phyloP scores from a whole-genome alignment of 2,113 vertebrate species.

The Erinaceus europaeus region DNA sequence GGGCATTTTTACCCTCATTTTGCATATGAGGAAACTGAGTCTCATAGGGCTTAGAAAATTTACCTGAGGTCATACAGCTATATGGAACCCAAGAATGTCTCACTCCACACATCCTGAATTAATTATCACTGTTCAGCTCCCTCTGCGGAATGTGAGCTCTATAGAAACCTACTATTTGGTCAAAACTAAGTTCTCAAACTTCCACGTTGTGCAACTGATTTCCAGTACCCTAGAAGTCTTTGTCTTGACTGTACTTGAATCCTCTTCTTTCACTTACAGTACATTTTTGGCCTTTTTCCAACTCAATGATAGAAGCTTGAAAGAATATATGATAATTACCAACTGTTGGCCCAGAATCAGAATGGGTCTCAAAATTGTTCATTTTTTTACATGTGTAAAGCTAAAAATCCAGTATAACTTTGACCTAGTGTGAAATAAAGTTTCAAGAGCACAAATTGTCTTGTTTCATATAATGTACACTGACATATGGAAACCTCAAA shows the following conservation, averaged over 20 bases:
- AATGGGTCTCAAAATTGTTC: not conserved
- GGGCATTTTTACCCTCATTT: not conserved
- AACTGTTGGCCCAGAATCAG: not conserved
- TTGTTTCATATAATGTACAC: slow-evolving; percentile 16
- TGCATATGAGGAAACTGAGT: not conserved
- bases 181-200: not conserved
- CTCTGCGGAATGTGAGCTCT: not conserved
- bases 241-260: not conserved
- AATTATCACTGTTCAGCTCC: not conserved
- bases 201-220: not conserved
- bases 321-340: not conserved
- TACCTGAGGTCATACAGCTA: not conserved
- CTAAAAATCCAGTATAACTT: not conserved
- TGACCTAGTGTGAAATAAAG: not conserved
- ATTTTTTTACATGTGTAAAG: slow-evolving; percentile 5
- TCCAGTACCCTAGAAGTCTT: not conserved
- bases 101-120: not conserved
- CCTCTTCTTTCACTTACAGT: not conserved
- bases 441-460: not conserved
- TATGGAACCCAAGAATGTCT: not conserved
- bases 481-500: slow-evolving; percentile 6
- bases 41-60: not conserved
- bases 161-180: not conserved
- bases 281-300: not conserved
- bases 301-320: not conserved